Evolutionary conservation across 2,113 vertebrate genomes (phyloP).

Genomic region (Pelmatolapia mariae): DNA sequence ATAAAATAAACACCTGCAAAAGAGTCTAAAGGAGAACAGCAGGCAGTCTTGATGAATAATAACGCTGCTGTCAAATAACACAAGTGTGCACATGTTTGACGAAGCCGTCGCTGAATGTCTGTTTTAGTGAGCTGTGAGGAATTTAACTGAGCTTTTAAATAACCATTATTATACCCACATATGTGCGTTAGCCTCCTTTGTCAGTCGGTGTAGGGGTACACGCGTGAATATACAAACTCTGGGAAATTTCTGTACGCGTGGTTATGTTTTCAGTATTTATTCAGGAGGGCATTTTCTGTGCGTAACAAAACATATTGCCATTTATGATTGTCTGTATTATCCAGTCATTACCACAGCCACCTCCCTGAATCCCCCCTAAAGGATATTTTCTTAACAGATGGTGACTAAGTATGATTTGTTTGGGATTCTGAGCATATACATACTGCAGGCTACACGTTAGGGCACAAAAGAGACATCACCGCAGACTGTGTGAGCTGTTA

Average conservation of each 20-base stretch:
- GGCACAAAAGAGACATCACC: neutral
- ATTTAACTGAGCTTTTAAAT: neutral
- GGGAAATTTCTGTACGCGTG: neutral
- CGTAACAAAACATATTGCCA: neutral
- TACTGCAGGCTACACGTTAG: neutral
- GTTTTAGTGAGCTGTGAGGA: neutral
- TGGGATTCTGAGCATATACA: neutral
- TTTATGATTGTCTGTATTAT: neutral
- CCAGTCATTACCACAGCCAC: neutral
- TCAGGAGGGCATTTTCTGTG: neutral
- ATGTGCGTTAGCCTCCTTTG: neutral
- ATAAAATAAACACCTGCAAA: neutral
- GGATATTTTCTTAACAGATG: neutral
- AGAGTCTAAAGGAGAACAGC: neutral
- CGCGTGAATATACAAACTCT: neutral
- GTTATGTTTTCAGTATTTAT: neutral
- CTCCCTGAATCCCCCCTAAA: neutral
- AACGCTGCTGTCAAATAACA: neutral
- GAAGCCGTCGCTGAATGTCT: neutral
- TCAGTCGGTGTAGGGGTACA: neutral
- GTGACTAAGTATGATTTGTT: neutral
- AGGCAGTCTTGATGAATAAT: neutral
- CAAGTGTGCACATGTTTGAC: neutral
- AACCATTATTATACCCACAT: neutral
- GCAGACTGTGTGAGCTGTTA: neutral